phyloP scores from a whole-genome alignment of 37 sponge, comb jelly and placozoan genomes.

The Dysidea cf. avara region DNA sequence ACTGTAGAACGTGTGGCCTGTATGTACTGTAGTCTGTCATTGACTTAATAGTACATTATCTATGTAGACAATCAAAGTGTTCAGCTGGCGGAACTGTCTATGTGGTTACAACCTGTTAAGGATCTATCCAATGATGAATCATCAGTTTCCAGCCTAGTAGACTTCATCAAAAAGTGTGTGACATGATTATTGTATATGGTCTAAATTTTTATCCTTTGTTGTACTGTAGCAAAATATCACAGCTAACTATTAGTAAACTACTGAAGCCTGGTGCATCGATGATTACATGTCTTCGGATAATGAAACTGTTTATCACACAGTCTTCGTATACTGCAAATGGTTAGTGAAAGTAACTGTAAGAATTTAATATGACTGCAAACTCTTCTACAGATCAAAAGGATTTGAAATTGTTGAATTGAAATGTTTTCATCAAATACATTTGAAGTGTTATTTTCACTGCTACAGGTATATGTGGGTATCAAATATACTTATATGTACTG shows the following conservation, averaged over 20 bases:
- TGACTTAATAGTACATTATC: too few species aligned
- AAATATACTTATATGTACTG: too few species aligned
- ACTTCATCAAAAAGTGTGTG: slow-evolving; percentile 35
- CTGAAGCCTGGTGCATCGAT: slow-evolving; percentile 51
- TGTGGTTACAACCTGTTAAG: slow-evolving; percentile 59
- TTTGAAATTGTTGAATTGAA: slow-evolving; percentile 39
- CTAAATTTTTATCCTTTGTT: neutral
- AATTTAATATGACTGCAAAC: neutral
- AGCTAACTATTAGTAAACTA: slow-evolving; percentile 44
- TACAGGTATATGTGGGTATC: slow-evolving; percentile 30
- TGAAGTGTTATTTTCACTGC: slow-evolving; percentile 34
- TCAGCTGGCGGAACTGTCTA: slow-evolving; percentile 57
- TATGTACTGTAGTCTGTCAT: neutral
- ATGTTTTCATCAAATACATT: slow-evolving; percentile 60
- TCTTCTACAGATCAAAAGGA: slow-evolving; percentile 17
- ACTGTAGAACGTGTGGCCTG: too few species aligned
- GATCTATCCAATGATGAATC: slow-evolving; percentile 27
- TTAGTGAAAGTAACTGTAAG: neutral
- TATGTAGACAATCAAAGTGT: slow-evolving; percentile 67
- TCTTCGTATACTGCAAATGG: neutral
- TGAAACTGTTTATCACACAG: neutral
- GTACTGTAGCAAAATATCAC: slow-evolving; percentile 9
- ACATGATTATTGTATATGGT: neutral
- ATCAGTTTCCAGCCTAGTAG: slow-evolving; percentile 32
- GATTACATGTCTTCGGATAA: slow-evolving; percentile 11